Conservation (phyloP, 53 echinoderm and acorn worm genomes). For the Actinopyga echinites region DNA sequence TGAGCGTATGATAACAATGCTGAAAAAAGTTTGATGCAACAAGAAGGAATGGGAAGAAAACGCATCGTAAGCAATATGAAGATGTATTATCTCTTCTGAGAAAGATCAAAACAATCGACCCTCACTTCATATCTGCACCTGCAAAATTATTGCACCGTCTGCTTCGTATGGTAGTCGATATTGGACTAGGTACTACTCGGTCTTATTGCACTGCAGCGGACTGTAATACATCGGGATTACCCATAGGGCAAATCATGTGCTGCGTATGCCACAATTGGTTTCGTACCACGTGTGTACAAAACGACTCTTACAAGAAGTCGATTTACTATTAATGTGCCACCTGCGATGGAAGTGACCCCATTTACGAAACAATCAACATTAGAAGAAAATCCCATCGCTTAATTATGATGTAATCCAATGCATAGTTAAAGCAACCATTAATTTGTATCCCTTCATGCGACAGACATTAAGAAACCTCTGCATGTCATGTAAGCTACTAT, state of each 20-base stretch:
- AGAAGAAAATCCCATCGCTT: not conserved
- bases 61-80: not conserved
- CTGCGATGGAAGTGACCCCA: not conserved
- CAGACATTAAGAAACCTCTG: not conserved
- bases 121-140: not conserved
- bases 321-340: not conserved
- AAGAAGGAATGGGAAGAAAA: not conserved
- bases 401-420: not conserved
- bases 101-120: not conserved
- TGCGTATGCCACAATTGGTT: not conserved
- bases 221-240: not conserved
- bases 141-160: not conserved
- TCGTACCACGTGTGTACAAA: not conserved
- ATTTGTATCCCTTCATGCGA: conserved; percentile 2
- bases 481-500: too few species aligned
- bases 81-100: not conserved
- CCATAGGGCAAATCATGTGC: not conserved
- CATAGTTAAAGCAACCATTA: not conserved
- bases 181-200: not conserved
- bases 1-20: not conserved
- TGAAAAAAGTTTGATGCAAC: not conserved
- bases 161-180: not conserved
- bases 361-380: not conserved
- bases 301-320: not conserved
- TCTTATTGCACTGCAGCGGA: not conserved